Evolutionary conservation across 2,888 invertebrate species (phyloP).

Genomic region (Lamellibrachia satsuma): DNA sequence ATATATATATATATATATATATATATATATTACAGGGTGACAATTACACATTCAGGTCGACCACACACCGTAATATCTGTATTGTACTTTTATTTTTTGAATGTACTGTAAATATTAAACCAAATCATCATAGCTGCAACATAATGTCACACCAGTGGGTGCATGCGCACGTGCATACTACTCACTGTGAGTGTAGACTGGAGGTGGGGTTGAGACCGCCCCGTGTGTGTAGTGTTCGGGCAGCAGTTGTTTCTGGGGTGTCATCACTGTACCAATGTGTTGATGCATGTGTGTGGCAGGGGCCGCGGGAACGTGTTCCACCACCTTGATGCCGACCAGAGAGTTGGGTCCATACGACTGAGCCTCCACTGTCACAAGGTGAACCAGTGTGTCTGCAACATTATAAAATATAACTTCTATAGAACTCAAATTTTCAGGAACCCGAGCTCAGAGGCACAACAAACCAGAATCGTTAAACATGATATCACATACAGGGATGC

Average conservation of each 20-base stretch:
- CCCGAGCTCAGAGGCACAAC: neutral
- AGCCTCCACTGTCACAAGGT: conserved; percentile 74
- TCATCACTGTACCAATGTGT: neutral
- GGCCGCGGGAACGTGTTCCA: conserved; percentile 63
- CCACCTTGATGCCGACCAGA: conserved; percentile 94
- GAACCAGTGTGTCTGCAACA: conserved; percentile 69
- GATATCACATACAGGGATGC: too few species aligned
- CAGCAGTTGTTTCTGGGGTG: conserved; percentile 13
- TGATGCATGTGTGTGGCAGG: neutral
- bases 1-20: too few species aligned
- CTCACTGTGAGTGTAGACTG: neutral
- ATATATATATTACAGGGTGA: too few species aligned
- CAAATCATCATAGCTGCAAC: too few species aligned
- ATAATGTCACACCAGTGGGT: too few species aligned
- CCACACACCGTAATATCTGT: too few species aligned
- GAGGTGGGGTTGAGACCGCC: neutral
- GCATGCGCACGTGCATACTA: too few species aligned
- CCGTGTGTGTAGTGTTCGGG: neutral
- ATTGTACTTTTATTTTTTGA: too few species aligned
- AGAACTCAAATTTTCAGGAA: neutral
- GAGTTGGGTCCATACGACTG: conserved; percentile 97
- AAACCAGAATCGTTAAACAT: too few species aligned
- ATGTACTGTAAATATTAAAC: too few species aligned
- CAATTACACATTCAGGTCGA: too few species aligned
- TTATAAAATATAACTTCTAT: conserved; percentile 65